Conservation (phyloP, 1,140 invertebrate species). For the Zaprionus gabonicus region DNA sequence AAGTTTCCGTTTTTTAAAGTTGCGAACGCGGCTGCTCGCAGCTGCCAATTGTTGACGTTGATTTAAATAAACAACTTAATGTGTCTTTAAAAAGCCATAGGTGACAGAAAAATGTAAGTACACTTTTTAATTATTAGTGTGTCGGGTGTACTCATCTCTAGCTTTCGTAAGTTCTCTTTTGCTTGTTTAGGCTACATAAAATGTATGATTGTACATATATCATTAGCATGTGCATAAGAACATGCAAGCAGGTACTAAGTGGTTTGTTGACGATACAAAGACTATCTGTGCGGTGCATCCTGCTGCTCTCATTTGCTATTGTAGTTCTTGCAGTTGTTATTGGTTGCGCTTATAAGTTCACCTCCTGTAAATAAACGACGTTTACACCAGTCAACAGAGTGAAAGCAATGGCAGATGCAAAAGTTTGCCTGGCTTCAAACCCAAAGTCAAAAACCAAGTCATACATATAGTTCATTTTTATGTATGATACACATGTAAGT, state of each 20-base stretch:
- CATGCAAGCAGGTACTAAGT: slow-evolving; percentile 56
- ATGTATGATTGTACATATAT: slow-evolving; percentile 12
- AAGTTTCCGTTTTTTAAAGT: too few relatives aligned
- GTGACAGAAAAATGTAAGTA: too few relatives aligned
- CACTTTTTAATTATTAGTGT: too few relatives aligned
- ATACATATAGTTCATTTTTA: slow-evolving; percentile 31
- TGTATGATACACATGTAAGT: too few relatives aligned
- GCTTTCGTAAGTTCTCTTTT: neutral
- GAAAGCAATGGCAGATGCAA: slow-evolving; percentile 42
- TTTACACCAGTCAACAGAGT: slow-evolving; percentile 27
- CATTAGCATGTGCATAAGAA: slow-evolving; percentile 64
- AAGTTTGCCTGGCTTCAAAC: slow-evolving; percentile 59
- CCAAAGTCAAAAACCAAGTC: slow-evolving; percentile 53
- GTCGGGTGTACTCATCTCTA: too few relatives aligned
- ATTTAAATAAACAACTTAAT: too few relatives aligned
- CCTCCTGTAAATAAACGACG: slow-evolving; percentile 72
- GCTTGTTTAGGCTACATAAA: slow-evolving; percentile 11
- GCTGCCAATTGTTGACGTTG: too few relatives aligned
- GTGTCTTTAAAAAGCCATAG: too few relatives aligned
- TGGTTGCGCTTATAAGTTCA: slow-evolving; percentile 63
- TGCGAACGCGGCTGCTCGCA: too few relatives aligned
- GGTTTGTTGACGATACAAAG: slow-evolving; percentile 54
- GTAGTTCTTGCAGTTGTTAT: slow-evolving; percentile 42
- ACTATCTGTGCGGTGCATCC: slow-evolving; percentile 63
- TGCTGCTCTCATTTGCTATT: slow-evolving; percentile 45